Evolutionary conservation across 2,113 vertebrate genomes (phyloP).

Genomic region (Gopherus evgoodei): DNA sequence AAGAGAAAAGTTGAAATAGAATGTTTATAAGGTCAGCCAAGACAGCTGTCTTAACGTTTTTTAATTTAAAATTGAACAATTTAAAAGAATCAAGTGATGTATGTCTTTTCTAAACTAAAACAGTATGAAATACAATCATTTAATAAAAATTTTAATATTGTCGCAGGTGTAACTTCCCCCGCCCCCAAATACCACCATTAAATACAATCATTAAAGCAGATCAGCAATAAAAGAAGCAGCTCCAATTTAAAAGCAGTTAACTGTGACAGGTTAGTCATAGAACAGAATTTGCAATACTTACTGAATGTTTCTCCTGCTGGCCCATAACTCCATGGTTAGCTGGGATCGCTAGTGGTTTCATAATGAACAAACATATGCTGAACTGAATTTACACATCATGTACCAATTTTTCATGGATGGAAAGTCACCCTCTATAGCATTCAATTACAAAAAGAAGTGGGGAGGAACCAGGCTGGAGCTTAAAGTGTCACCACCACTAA

Average conservation of each 20-base stretch:
- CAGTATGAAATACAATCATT: conserved; percentile 17
- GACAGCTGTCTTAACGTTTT: background rate
- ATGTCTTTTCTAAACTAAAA: conserved; percentile 38
- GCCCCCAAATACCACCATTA: conserved; percentile 25
- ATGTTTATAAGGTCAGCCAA: background rate
- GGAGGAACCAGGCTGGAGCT: conserved; percentile 79
- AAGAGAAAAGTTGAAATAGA: background rate
- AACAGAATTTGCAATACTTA: conserved; percentile 88
- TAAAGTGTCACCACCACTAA: conserved; percentile 79
- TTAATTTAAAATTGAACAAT: background rate
- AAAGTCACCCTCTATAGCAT: conserved; percentile 82
- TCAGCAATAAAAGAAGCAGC: conserved; percentile 63
- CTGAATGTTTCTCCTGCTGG: conserved; percentile 95
- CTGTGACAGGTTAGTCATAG: conserved; percentile 60
- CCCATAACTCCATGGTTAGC: conserved; percentile 97
- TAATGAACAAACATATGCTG: conserved; percentile 90
- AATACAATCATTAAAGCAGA: conserved; percentile 38
- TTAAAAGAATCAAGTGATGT: conserved; percentile 19
- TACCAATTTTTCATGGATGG: conserved; percentile 80
- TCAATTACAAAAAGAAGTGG: conserved; percentile 74
- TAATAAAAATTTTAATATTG: conserved; percentile 27
- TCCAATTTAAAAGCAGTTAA: conserved; percentile 67
- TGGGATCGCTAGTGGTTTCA: conserved; percentile 97
- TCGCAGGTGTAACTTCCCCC: conserved; percentile 36
- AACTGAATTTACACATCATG: conserved; percentile 92